Conservation (phyloP, 2,888 invertebrate genomes). For the Aspidapion aeneum region DNA sequence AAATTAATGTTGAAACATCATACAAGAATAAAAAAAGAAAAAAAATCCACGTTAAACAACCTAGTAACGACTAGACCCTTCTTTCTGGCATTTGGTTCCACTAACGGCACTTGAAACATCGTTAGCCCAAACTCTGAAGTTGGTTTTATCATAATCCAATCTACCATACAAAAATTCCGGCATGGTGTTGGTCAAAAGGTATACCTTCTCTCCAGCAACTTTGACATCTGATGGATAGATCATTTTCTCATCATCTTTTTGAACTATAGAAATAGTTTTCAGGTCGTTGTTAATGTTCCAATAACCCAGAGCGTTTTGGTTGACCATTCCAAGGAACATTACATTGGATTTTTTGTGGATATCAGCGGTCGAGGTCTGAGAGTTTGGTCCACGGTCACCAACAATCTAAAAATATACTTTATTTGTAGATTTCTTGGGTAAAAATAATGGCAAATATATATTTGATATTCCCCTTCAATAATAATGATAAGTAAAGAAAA, state of each 20-base stretch:
- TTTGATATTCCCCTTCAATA: too few relatives aligned
- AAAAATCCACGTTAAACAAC: too few relatives aligned
- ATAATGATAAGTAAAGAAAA: too few relatives aligned
- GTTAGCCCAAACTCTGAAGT: slow-evolving; percentile 61
- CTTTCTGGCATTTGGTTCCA: slow-evolving; percentile 46
- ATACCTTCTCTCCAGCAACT: slow-evolving; percentile 60
- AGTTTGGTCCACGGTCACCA: slow-evolving; percentile 61
- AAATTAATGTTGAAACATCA: too few relatives aligned
- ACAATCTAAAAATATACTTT: slow-evolving; percentile 49
- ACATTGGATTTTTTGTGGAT: slow-evolving; percentile 59
- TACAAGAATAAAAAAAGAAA: too few relatives aligned
- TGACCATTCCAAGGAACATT: slow-evolving; percentile 68
- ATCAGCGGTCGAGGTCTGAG: slow-evolving; percentile 68
- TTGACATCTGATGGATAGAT: slow-evolving; percentile 70
- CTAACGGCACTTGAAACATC: slow-evolving; percentile 44
- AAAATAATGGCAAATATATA: background rate
- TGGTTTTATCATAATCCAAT: slow-evolving; percentile 57
- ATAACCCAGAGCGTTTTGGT: slow-evolving; percentile 68
- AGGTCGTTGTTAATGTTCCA: slow-evolving; percentile 60
- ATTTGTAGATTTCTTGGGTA: background rate
- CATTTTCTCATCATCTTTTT: slow-evolving; percentile 56
- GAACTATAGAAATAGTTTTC: slow-evolving; percentile 55
- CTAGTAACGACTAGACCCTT: background rate
- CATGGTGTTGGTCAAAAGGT: slow-evolving; percentile 66
- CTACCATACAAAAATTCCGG: slow-evolving; percentile 63